Conservation (phyloP, 2,888 invertebrate species). For the Sinotaia quadrata region DNA sequence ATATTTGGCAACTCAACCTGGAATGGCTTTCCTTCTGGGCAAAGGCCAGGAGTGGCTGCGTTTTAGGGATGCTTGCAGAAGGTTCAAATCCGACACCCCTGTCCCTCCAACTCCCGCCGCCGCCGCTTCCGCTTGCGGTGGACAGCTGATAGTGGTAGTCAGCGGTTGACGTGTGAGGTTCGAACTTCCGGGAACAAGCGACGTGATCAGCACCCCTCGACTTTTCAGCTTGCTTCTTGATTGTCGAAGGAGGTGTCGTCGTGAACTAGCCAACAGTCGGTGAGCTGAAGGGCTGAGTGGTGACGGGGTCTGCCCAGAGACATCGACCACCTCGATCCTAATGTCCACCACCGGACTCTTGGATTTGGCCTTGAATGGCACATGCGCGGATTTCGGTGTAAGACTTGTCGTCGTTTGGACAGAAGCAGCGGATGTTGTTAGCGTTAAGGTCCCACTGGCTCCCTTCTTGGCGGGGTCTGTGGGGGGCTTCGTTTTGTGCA, state of each 20-base stretch:
- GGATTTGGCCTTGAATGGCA: not conserved
- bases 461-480: not conserved
- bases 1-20: no score
- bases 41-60: slow-evolving; percentile 3
- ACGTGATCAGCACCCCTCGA: slow-evolving; percentile 19
- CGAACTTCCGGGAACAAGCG: slow-evolving; percentile 1
- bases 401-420: not conserved
- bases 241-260: slow-evolving; percentile 39
- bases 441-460: not conserved
- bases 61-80: not conserved
- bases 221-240: slow-evolving; percentile 38
- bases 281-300: slow-evolving; percentile 33
- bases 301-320: slow-evolving; percentile 11
- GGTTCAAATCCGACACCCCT: not conserved
- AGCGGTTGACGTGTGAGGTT: slow-evolving; percentile 26
- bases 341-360: slow-evolving; percentile 30
- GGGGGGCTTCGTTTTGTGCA: not conserved
- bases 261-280: slow-evolving; percentile 32
- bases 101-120: slow-evolving; percentile 3
- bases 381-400: not conserved
- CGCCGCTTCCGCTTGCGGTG: slow-evolving; percentile 32
- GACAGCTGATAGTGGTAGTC: slow-evolving; percentile 40
- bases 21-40: slow-evolving; percentile 12
- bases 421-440: slow-evolving; percentile 4
- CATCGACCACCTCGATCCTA: slow-evolving; percentile 35